A percentile compares a stretch with the other conserved stretches of the same genome.
Conservation (phyloP, 2,797 vertebrate species). For the Diplodus puntazzo region DNA sequence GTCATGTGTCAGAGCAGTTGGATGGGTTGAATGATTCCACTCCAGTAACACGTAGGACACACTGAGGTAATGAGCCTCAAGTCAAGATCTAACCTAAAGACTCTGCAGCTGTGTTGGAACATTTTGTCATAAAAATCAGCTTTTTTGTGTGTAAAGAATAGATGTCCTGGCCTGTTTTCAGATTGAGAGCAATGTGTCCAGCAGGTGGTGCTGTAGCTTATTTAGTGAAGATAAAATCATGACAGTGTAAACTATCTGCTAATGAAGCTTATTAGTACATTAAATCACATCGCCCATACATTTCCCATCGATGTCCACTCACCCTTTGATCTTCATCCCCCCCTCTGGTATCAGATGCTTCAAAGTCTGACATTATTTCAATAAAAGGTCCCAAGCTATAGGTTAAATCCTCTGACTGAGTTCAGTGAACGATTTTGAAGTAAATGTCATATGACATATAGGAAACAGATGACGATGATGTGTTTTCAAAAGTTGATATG, state of each 20-base stretch:
- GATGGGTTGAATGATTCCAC: slow-evolving; percentile 8
- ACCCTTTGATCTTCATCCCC: background rate
- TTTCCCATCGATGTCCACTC: background rate
- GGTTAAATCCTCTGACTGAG: background rate
- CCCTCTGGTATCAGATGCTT: background rate
- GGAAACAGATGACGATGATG: background rate
- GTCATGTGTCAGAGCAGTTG: slow-evolving; percentile 9
- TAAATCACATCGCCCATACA: background rate
- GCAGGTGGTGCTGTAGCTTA: slow-evolving; percentile 58
- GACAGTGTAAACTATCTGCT: background rate
- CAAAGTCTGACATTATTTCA: background rate
- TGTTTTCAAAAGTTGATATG: background rate
- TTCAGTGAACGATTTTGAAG: background rate
- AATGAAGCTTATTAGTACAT: background rate
- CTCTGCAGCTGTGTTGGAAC: background rate
- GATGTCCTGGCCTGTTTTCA: background rate
- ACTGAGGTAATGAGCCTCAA: background rate
- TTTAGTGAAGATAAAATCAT: slow-evolving; percentile 15
- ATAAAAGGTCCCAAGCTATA: background rate
- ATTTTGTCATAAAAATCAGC: background rate
- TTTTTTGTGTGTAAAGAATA: background rate
- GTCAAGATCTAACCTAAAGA: background rate
- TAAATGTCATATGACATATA: background rate
- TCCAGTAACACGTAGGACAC: background rate
- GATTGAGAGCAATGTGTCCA: slow-evolving; percentile 41